A percentile compares a stretch with the other conserved stretches of the same genome.
phyloP scores from a whole-genome alignment of 2,797 vertebrate genomes.

The Anguilla obscura region DNA sequence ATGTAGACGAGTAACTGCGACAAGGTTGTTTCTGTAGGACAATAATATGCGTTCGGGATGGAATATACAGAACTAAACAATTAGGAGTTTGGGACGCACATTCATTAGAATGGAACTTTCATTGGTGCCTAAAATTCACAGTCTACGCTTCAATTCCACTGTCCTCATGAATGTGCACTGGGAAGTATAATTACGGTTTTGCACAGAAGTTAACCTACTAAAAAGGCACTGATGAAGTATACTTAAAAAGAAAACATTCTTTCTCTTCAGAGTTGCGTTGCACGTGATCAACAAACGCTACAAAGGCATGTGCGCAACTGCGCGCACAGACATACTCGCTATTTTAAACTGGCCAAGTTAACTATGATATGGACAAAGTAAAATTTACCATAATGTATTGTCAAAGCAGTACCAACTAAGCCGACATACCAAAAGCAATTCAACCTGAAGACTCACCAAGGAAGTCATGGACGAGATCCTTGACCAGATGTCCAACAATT shows the following conservation, averaged over 20 bases:
- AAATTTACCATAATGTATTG: background rate
- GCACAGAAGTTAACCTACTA: background rate
- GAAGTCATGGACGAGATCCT: constrained; percentile 85
- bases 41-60: background rate
- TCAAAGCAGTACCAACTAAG: background rate
- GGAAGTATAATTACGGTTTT: background rate
- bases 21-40: background rate
- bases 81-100: background rate
- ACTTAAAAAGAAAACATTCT: background rate
- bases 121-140: no score
- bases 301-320: background rate
- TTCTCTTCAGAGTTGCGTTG: background rate
- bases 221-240: background rate
- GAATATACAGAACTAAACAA: background rate
- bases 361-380: background rate
- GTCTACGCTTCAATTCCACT: background rate
- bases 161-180: background rate
- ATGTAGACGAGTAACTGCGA: no score
- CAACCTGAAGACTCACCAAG: constrained; percentile 71
- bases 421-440: background rate
- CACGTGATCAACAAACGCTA: background rate
- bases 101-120: background rate
- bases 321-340: background rate
- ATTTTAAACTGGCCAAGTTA: background rate
- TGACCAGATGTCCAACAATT: constrained; percentile 87